phyloP scores from a whole-genome alignment of 1,140 invertebrate species.

The Pomacea maculata region DNA sequence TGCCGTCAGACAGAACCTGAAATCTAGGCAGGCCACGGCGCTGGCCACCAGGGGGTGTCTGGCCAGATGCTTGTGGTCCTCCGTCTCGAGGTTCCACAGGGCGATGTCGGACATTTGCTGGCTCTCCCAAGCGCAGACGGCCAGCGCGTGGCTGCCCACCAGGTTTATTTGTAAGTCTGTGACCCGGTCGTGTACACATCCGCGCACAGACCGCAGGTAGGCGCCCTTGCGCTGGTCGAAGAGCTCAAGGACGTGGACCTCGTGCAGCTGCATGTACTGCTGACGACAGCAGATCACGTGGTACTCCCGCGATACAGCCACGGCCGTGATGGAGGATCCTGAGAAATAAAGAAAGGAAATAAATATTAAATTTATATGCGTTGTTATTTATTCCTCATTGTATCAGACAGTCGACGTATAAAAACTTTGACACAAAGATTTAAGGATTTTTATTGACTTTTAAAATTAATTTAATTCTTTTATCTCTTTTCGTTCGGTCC shows the following conservation, averaged over 20 bases:
- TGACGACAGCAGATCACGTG: conserved; percentile 56
- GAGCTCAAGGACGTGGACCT: conserved; percentile 58
- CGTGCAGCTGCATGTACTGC: conserved; percentile 54
- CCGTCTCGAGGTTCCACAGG: conserved; percentile 64
- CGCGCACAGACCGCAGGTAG: conserved; percentile 56
- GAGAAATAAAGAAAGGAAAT: neutral
- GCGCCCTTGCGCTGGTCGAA: conserved; percentile 56
- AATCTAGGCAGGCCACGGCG: conserved; percentile 53
- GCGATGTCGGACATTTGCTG: conserved; percentile 57
- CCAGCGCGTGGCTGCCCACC: conserved; percentile 57
- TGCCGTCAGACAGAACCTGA: conserved; percentile 57
- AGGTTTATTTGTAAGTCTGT: conserved; percentile 51
- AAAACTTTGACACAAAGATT: no score
- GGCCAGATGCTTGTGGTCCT: conserved; percentile 64
- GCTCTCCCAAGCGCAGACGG: conserved; percentile 45
- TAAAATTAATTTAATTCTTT: no score
- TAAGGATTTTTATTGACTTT: no score
- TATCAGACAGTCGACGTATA: no score
- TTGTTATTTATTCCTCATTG: neutral
- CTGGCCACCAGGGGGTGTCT: conserved; percentile 52
- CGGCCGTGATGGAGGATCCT: conserved; percentile 49
- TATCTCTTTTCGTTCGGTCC: no score
- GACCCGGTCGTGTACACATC: conserved; percentile 56
- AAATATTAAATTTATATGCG: no score
- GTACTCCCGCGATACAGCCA: conserved; percentile 58